Evolutionary conservation across 2,113 vertebrate genomes (phyloP).

Genomic region (Crocuta crocuta): DNA sequence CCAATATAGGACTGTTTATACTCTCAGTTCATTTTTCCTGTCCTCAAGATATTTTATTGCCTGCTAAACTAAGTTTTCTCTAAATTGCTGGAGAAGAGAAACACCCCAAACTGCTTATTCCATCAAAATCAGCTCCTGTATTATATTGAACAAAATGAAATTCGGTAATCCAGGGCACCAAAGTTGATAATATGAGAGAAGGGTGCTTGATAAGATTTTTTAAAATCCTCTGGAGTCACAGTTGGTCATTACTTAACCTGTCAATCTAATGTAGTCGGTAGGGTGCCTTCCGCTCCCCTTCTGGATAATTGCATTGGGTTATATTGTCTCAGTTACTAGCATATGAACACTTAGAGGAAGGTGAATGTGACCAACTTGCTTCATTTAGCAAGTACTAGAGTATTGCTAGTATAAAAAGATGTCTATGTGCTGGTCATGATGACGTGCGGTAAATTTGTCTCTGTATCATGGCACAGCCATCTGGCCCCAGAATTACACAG

Average conservation of each 20-base stretch:
- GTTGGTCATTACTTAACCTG: slow-evolving; percentile 65
- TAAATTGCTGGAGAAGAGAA: slow-evolving; percentile 77
- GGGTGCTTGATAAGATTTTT: slow-evolving; percentile 62
- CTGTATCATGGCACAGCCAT: background rate
- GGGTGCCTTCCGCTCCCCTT: background rate
- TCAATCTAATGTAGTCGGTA: slow-evolving; percentile 55
- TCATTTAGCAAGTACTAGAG: background rate
- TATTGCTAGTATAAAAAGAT: background rate
- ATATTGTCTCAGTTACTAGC: slow-evolving; percentile 35
- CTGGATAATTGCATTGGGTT: slow-evolving; percentile 49
- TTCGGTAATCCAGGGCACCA: slow-evolving; percentile 62
- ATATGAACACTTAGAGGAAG: slow-evolving; percentile 29
- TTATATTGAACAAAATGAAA: slow-evolving; percentile 77
- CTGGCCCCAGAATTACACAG: background rate
- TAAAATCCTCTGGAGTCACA: slow-evolving; percentile 68
- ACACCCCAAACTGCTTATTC: slow-evolving; percentile 70
- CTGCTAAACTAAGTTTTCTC: slow-evolving; percentile 80
- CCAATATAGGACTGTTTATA: slow-evolving; percentile 66
- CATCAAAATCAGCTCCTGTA: slow-evolving; percentile 57
- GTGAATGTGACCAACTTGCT: background rate
- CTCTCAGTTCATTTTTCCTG: slow-evolving; percentile 62
- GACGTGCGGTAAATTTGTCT: background rate
- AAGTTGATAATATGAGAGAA: slow-evolving; percentile 72
- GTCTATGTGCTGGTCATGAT: background rate
- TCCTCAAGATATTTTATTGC: slow-evolving; percentile 77